Percentiles rank a stretch among this genome's conserved stretches.
Evolutionary conservation across 1,140 invertebrate genomes (phyloP).

Genomic region (Lordiphosa stackelbergi): DNA sequence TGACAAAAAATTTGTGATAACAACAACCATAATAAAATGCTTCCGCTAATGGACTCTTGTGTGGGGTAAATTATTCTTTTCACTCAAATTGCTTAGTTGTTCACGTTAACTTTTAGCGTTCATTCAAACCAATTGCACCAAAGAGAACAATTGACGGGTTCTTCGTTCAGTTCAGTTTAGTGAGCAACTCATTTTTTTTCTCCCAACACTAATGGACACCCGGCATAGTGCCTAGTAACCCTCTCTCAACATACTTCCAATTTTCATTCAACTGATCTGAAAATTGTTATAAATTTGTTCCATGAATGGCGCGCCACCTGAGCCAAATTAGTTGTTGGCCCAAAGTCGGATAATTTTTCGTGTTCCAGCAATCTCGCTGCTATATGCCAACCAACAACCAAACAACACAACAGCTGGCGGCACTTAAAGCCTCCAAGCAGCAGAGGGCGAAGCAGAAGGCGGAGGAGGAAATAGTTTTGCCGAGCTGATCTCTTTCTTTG

Average conservation of each 20-base stretch:
- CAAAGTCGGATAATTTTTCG: slow-evolving; percentile 45
- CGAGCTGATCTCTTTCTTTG: slow-evolving; percentile 29
- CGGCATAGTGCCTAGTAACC: slow-evolving; percentile 33
- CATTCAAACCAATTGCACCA: too few relatives aligned
- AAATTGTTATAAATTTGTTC: slow-evolving; percentile 73
- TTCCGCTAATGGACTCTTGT: slow-evolving; percentile 34
- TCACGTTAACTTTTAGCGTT: too few relatives aligned
- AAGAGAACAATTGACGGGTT: too few relatives aligned
- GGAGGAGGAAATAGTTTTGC: slow-evolving; percentile 7
- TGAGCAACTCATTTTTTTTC: too few relatives aligned
- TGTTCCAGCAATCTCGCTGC: slow-evolving; percentile 51
- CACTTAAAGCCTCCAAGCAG: slow-evolving; percentile 57
- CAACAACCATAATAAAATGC: slow-evolving; percentile 33
- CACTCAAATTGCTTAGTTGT: too few relatives aligned
- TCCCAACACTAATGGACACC: not conserved
- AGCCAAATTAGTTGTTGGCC: slow-evolving; percentile 67
- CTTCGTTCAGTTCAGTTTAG: too few relatives aligned
- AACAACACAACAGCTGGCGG: slow-evolving; percentile 60
- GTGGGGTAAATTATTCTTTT: not conserved
- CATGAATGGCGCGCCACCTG: slow-evolving; percentile 64
- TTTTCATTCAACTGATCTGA: slow-evolving; percentile 43
- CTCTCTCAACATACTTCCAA: slow-evolving; percentile 28
- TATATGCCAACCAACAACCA: not conserved
- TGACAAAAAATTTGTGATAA: slow-evolving; percentile 57
- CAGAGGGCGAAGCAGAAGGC: not conserved